Evolutionary conservation across 2,797 vertebrate genomes (phyloP), one percentile per base, ranked within the genome.

Genomic region (Danio albolineatus): DNA sequence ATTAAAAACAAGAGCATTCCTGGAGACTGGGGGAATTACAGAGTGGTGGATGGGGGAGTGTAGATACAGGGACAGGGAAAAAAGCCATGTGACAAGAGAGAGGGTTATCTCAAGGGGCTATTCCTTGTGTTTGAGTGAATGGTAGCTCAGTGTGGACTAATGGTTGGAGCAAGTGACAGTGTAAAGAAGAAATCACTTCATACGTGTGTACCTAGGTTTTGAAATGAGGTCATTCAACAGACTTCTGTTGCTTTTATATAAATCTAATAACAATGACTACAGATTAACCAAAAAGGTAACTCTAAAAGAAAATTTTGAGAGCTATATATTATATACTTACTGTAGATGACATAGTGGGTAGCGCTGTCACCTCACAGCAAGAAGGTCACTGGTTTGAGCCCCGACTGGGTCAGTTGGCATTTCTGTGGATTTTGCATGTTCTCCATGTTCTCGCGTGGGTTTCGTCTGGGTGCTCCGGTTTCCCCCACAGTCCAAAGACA

Each of bases 1-100:
- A 94, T 96, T 95, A 96, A 95, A 93, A 94, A 94, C 89, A 91
- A 92, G 90, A 92, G 91, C 92, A 94, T 94, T 95, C 94, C 94
- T 93, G 89, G 92, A 94, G 94, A 94, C 93, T 91, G 90, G 92
- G 93, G 92, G 93, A 94, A 94, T 94, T 94, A 94, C 91, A 92
- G 91, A 87, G 90, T 83, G 87, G 78, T 77, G 67, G 79, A 62
- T 69, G 46, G 12, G 76, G 62, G 85, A 65, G 62, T 65, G 56
- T 77, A 56, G 89, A 91, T 88, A 91, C 89, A 87, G 88, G 89
- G 85, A 86, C 88, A 91, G 87, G 82, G 86, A 81, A 85, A 85
- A 85, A 87, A 84, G 89, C 89, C 91, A 89, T 86, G 86, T 41
- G 87, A 90, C 89, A 82, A 69, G 86, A 21, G 78, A 86, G 86